phyloP scores from a whole-genome alignment of 2,888 invertebrate species.

The Caenorhabditis sp. region DNA sequence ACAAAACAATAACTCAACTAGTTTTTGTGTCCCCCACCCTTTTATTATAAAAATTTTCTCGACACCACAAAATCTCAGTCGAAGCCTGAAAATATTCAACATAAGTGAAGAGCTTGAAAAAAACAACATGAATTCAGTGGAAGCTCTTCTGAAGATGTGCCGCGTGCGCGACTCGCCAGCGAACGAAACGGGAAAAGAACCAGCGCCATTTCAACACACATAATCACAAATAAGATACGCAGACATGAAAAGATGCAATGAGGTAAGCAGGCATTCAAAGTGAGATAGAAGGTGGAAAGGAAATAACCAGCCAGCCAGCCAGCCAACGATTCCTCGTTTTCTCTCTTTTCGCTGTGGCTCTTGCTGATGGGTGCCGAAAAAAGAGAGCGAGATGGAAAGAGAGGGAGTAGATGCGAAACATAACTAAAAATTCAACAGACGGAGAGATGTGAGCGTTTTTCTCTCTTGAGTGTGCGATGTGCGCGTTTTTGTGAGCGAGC shows the following conservation, averaged over 20 bases:
- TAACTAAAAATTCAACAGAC: not conserved
- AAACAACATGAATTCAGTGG: not conserved
- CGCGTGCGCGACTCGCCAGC: not conserved
- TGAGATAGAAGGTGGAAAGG: slow-evolving; percentile 1
- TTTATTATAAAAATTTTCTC: no score
- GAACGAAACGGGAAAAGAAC: not conserved
- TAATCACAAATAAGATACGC: slow-evolving; percentile 26
- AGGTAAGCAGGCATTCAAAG: slow-evolving; percentile 7
- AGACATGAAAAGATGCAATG: slow-evolving; percentile 10
- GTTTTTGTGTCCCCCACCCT: no score
- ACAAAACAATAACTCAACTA: no score
- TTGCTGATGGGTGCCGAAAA: not conserved
- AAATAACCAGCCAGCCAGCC: slow-evolving; percentile 13
- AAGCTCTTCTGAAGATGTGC: slow-evolving; percentile 19
- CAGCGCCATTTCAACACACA: slow-evolving; percentile 3
- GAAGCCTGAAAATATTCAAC: not conserved
- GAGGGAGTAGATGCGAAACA: not conserved
- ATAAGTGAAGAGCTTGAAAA: not conserved
- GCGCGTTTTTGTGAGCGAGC: slow-evolving; percentile 3
- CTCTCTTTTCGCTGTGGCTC: not conserved
- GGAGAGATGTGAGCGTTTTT: not conserved
- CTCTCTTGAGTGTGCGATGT: not conserved
- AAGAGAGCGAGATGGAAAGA: not conserved
- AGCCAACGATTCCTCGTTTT: slow-evolving; percentile 26
- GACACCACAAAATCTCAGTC: no score